Evolutionary conservation across 2,888 invertebrate genomes (phyloP).

Genomic region (Chrysolina haemoptera): DNA sequence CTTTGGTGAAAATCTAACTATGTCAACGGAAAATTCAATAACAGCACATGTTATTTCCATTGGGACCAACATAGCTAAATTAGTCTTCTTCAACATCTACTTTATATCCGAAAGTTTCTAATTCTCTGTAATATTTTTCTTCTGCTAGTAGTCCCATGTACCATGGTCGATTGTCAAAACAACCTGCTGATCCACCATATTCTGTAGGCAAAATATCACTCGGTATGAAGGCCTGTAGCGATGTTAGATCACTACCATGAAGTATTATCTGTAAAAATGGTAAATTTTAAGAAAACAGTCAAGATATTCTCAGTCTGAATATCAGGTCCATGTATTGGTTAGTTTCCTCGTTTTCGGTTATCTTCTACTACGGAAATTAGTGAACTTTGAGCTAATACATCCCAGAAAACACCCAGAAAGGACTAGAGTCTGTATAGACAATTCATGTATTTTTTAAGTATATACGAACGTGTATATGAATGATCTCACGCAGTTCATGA

Average conservation of each 20-base stretch:
- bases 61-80: not conserved
- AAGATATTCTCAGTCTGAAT: not conserved
- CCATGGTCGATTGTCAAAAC: slow-evolving; percentile 68
- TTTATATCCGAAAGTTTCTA: slow-evolving; percentile 65
- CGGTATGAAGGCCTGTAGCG: slow-evolving; percentile 72
- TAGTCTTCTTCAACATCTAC: slow-evolving; percentile 40
- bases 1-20: no score
- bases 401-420: no score
- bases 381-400: no score
- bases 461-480: no score
- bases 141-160: slow-evolving; percentile 65
- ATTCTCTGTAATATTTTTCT: slow-evolving; percentile 67
- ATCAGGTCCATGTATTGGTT: not conserved
- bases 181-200: slow-evolving; percentile 75
- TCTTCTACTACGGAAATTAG: no score
- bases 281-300: not conserved
- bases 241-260: slow-evolving; percentile 72
- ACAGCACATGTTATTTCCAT: slow-evolving; percentile 1
- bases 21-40: no score
- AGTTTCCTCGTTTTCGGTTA: no score
- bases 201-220: slow-evolving; percentile 72
- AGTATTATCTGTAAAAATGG: slow-evolving; percentile 69
- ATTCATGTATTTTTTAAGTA: no score
- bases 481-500: no score
- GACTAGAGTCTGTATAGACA: no score